phyloP scores from a whole-genome alignment of 2,797 vertebrate species.

The Petrocephalus schoutedeni region DNA sequence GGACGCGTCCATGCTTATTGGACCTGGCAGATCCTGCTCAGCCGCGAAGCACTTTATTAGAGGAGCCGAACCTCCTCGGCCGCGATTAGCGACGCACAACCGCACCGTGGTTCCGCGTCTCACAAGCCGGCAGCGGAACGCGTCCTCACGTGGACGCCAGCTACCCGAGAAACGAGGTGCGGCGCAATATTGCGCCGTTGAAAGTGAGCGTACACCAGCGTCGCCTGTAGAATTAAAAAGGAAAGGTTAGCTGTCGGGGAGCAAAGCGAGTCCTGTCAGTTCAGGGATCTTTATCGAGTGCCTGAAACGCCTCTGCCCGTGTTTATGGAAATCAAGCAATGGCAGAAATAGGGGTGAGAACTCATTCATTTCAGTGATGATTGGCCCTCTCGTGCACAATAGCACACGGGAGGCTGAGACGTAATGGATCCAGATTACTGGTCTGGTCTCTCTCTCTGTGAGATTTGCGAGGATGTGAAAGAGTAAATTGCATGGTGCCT shows the following conservation, averaged over 20 bases:
- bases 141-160: background rate
- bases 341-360: background rate
- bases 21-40: background rate
- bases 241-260: background rate
- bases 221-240: background rate
- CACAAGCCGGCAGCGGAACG: background rate
- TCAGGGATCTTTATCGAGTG: background rate
- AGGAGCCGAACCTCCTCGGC: background rate
- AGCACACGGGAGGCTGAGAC: background rate
- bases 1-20: background rate
- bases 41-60: background rate
- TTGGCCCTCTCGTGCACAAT: background rate
- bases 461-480: background rate
- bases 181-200: background rate
- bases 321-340: background rate
- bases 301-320: background rate
- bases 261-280: background rate
- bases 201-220: background rate
- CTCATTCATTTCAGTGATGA: background rate
- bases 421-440: background rate
- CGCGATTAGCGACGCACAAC: background rate
- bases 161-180: background rate
- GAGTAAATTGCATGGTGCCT: background rate
- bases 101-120: background rate
- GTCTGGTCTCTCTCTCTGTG: background rate